phyloP scores from a whole-genome alignment of 2,113 vertebrate genomes.

The Gavia stellata region DNA sequence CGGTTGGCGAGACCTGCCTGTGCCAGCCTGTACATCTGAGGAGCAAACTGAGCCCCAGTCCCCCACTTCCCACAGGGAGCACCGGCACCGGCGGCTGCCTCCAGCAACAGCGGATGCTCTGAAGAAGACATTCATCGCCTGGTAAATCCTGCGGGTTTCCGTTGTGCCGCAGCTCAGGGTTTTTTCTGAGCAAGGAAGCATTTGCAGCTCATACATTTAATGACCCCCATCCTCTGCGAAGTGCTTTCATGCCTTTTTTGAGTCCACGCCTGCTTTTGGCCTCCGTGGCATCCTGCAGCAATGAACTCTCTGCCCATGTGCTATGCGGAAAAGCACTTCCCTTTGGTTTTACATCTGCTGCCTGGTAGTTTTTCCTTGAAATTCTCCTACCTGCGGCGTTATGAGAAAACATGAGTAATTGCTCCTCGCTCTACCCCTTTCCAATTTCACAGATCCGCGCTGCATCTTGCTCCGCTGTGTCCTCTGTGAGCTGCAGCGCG shows the following conservation, averaged over 20 bases:
- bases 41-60: not conserved
- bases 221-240: not conserved
- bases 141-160: not conserved
- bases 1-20: not conserved
- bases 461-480: not conserved
- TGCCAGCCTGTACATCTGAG: not conserved
- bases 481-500: not conserved
- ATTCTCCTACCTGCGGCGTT: constrained; percentile 41
- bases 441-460: not conserved
- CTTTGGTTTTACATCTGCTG: constrained; percentile 2
- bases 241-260: not conserved
- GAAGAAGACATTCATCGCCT: not conserved
- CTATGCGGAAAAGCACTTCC: not conserved
- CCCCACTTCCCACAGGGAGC: not conserved
- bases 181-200: not conserved
- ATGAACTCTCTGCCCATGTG: not conserved
- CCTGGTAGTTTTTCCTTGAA: constrained; percentile 21
- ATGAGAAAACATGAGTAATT: constrained; percentile 29
- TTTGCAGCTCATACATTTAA: not conserved
- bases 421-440: not conserved
- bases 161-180: not conserved
- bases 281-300: not conserved
- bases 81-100: rapidly evolving
- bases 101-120: not conserved
- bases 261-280: not conserved